Evolutionary conservation across 2,113 vertebrate species (phyloP).

Genomic region (Columbina picui): DNA sequence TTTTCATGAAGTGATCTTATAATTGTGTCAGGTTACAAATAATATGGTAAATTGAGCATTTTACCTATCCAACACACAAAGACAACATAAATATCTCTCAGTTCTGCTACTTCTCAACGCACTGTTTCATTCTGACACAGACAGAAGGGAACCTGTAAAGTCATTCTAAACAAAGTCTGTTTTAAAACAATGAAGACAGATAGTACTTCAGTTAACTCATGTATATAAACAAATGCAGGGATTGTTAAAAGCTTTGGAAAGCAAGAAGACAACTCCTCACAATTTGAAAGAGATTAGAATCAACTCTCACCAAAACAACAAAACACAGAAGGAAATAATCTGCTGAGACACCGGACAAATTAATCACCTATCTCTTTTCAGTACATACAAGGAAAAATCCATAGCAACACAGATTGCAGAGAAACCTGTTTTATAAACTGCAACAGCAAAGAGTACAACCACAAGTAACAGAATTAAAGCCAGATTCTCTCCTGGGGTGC

Average conservation of each 20-base stretch:
- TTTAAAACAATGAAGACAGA: not conserved
- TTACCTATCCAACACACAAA: not conserved
- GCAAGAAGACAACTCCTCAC: not conserved
- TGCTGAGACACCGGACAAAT: not conserved
- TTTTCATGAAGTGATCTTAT: not conserved
- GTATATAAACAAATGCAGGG: not conserved
- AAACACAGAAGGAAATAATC: not conserved
- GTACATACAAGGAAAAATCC: not conserved
- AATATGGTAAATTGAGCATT: not conserved
- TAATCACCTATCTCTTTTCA: not conserved
- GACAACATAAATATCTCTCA: not conserved
- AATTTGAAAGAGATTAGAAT: not conserved
- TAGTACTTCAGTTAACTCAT: not conserved
- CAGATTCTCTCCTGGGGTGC: not conserved
- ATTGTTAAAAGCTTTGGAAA: not conserved
- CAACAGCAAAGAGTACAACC: not conserved
- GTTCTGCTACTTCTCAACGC: not conserved
- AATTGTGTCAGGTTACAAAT: not conserved
- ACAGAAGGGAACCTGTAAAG: not conserved
- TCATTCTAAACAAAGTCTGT: not conserved
- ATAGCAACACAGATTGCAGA: not conserved
- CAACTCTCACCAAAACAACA: rapidly evolving
- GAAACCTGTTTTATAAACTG: not conserved
- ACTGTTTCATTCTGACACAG: not conserved
- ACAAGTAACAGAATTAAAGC: not conserved